Percentiles rank a stretch among this genome's conserved stretches.
Conservation (phyloP, 2,113 vertebrate genomes). For the Edolisoma coerulescens region DNA sequence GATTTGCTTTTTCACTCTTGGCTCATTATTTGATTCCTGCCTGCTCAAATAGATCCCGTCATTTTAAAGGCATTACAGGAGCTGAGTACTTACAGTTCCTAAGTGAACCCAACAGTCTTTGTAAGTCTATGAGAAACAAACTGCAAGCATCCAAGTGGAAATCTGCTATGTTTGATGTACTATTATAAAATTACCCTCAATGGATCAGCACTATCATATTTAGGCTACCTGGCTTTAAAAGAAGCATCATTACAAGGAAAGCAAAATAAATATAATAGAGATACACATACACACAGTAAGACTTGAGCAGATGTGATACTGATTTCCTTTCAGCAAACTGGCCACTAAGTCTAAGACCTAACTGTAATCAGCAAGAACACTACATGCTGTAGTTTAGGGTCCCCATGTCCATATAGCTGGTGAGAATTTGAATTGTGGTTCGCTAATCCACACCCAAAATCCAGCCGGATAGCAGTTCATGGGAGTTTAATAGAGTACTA, state of each 20-base stretch:
- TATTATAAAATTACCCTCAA: not conserved
- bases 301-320: not conserved
- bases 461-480: not conserved
- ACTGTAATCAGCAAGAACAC: not conserved
- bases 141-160: not conserved
- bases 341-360: not conserved
- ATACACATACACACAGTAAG: not conserved
- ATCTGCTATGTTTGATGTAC: not conserved
- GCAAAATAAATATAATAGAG: not conserved
- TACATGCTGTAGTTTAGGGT: not conserved
- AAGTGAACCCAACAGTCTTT: not conserved
- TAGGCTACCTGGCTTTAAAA: not conserved
- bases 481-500: not conserved
- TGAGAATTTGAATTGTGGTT: not conserved
- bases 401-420: not conserved
- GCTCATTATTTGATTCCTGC: not conserved
- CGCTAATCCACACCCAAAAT: not conserved
- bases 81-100: not conserved
- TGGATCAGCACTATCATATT: rapidly evolving
- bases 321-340: not conserved
- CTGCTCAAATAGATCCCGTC: not conserved
- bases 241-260: not conserved
- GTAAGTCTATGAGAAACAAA: not conserved
- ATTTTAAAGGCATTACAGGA: not conserved
- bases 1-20: not conserved